Evolutionary conservation across 2,888 invertebrate genomes (phyloP), one percentile per base, ranked within the genome.

Genomic region (Aleiodes alternator): DNA sequence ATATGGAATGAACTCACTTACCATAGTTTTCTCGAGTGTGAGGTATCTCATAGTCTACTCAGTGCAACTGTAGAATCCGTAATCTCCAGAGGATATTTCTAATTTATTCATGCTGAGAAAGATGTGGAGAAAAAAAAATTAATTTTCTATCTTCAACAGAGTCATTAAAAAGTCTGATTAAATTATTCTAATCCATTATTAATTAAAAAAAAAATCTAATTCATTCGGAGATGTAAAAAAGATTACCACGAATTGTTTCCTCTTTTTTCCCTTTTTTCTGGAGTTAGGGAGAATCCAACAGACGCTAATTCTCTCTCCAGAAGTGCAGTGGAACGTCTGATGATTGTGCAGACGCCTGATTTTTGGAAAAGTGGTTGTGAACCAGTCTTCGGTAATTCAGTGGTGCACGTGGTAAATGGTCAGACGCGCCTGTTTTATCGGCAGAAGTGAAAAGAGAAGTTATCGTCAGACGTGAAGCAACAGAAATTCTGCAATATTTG

Each of bases 1-100:
- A 66, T 56, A 68, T 64, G 64, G 34, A 61, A 55, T 75, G 14
- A 53, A 75, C 53, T 68, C 29, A 57, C 56, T 56, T 56, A 64
- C 23, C 16, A 16, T 43, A 64, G 64, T 64, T 64, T 23, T 64
- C 16, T 48, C 43, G 16, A 64, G 43, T 43, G 38, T 43, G 9
- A 64, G 23, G 12, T 43, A 64, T 64, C 48, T 43, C 64, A 64
- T 64, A 48, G 11, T 43, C 48, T 48, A 48, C 23, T 23, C 14
- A 43, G 64, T 48, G 48, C 43, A 43, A 43, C 43, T 9, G 43
- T 48, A 16, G 43, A 6, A 23, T 64, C 38, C 6, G 16, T 43
- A 48, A 64, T 64, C 23, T 14, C 48, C 0, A 16, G n/a, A 64
- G 11, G 23, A 64, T 38, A 43, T 64, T 23, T 8, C 9, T 16